Evolutionary conservation across 2,113 vertebrate genomes (phyloP), one percentile per base, ranked within the genome.

Genomic region (Varanus salvator): DNA sequence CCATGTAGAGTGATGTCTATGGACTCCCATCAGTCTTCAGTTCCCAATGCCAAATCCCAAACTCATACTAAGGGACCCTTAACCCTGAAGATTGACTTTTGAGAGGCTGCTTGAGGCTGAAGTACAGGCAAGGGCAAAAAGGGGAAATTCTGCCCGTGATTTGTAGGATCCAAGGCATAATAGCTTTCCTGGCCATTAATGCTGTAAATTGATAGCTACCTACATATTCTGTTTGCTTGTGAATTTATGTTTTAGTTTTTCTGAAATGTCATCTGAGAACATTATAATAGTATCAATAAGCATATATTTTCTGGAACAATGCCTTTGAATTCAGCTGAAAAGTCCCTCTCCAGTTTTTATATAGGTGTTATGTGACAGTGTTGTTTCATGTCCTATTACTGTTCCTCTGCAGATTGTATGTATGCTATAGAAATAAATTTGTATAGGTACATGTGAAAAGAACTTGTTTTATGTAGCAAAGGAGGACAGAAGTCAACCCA

Each of bases 401-500:
- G 1, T 44, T 91, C 82, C 68, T 89, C 12, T 71, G 5, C 31
- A 31, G n/a, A 87, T 68, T 3, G 19, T 64, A 4, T 89, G 19
- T 15, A 71, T 3, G 64, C 15, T 91, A 5, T 87, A 60, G 34
- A 88, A 60, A 57, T 81, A 7, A 6, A 25, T 74, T 82, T 81
- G n/a, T 84, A 19, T 11, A 89, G 92, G 38, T 11, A 23, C 17
- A 9, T n/a, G 4, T 6, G 4, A 71, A 1, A 87, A 0, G 90
- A 66, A 50, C 44, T 87, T 87, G 6, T 87, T 75, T 94, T 31
- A 54, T 86, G 72, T 11, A 74, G 0, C 0, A 81, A 44, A 31
- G 23, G 90, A 90, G 83, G 48, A 66, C 74, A 92, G 69, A 85
- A 90, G 68, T 3, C 6, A 44, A 57, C 91, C 27, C 80, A 93